phyloP scores from a whole-genome alignment of 2,113 vertebrate genomes.

The Cavia aperea region DNA sequence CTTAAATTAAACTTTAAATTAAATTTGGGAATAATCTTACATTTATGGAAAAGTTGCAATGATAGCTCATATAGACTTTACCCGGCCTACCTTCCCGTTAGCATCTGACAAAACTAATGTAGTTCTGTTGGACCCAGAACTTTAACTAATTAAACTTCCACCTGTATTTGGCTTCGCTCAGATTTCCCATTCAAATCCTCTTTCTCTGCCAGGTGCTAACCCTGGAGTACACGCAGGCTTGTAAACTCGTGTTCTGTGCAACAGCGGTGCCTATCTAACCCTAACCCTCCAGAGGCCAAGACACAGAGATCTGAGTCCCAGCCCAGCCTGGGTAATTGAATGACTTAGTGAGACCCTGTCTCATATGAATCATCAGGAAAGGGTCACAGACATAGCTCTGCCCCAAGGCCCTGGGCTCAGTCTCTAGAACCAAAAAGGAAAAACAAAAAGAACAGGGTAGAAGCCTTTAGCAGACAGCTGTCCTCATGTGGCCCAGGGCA shows the following conservation, averaged over 20 bases:
- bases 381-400: background rate
- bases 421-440: background rate
- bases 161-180: background rate
- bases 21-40: slow-evolving; percentile 7
- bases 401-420: background rate
- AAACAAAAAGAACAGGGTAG: background rate
- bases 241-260: background rate
- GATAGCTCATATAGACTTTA: background rate
- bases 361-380: background rate
- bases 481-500: no score
- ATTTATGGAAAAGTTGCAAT: background rate
- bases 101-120: background rate
- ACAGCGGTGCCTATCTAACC: background rate
- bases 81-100: background rate
- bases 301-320: background rate
- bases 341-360: background rate
- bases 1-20: background rate
- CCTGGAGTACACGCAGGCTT: background rate
- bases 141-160: background rate
- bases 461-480: background rate
- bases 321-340: background rate
- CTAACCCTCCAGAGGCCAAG: background rate
- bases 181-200: background rate
- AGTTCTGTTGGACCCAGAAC: background rate
- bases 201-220: background rate